These are phyloP conservation scores for Tipula helvola DNA, from an alignment of 2,888 invertebrate genomes.

Conservation along the genomic window DNA sequence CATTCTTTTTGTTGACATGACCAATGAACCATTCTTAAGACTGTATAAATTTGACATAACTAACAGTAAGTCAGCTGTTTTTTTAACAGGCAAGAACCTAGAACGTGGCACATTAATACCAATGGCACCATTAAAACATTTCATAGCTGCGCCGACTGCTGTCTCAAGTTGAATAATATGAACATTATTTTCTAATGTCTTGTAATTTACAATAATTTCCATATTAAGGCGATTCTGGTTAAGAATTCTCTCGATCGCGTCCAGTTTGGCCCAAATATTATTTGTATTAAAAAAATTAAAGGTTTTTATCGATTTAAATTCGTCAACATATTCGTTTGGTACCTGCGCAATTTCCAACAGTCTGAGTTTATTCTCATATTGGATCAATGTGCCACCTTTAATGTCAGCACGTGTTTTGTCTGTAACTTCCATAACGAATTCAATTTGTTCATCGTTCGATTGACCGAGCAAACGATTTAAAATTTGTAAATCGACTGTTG, in stretches of 20 bases:
- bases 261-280: conserved; percentile 92
- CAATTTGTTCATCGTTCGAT: conserved; percentile 43
- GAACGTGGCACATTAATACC: conserved; percentile 95
- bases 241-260: conserved; percentile 78
- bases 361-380: conserved; percentile 88
- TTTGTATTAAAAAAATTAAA: conserved; percentile 99
- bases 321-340: conserved; percentile 92
- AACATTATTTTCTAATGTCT: conserved; percentile 77
- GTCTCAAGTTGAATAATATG: conserved; percentile 97
- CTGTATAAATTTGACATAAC: conserved; percentile 98
- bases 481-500: conserved; percentile 94
- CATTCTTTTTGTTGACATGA: conserved; percentile 90
- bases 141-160: conserved; percentile 98
- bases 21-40: conserved; percentile 76
- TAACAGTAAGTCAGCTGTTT: conserved; percentile 89
- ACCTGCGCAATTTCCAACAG: conserved; percentile 98
- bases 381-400: conserved; percentile 95
- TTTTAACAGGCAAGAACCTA: conserved; percentile 97
- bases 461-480: conserved; percentile 53
- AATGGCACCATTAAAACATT: conserved; percentile 86
- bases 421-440: conserved; percentile 99
- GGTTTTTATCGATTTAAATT: conserved; percentile 97
- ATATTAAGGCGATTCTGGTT: conserved; percentile 72
- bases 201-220: conserved; percentile 98
- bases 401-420: conserved; percentile 98